Evolutionary conservation across 1,140 invertebrate species (phyloP).

Genomic region (Drosophila tristis): DNA sequence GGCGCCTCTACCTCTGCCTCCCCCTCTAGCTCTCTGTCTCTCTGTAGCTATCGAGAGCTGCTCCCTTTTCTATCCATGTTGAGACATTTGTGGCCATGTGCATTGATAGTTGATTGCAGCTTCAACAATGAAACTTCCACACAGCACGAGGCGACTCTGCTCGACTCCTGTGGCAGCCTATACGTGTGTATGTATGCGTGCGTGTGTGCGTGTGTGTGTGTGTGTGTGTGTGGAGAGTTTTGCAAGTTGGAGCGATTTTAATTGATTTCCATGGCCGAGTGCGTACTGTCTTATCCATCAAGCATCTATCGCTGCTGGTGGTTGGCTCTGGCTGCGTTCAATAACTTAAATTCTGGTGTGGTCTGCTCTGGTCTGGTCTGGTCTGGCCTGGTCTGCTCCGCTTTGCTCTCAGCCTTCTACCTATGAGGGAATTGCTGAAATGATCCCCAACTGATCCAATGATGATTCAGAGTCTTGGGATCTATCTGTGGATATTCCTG

Average conservation of each 20-base stretch:
- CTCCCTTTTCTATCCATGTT: conserved; percentile 2
- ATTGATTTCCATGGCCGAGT: conserved; percentile 83
- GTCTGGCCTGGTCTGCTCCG: no score
- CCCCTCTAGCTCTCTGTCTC: neutral
- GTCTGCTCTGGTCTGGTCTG: no score
- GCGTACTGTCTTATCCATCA: conserved; percentile 74
- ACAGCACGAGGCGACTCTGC: conserved; percentile 38
- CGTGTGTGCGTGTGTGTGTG: no score
- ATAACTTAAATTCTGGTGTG: no score
- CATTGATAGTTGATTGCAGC: conserved; percentile 77
- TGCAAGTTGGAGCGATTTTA: conserved; percentile 75
- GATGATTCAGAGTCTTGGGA: no score
- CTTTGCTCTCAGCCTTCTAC: no score
- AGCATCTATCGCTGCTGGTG: conserved; percentile 35
- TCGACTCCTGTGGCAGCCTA: neutral
- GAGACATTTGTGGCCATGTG: conserved; percentile 54
- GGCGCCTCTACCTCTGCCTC: neutral
- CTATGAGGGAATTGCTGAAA: no score
- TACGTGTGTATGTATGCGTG: conserved; percentile 10
- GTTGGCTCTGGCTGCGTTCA: no score
- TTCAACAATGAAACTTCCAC: conserved; percentile 39
- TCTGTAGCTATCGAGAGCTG: no score
- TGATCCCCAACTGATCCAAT: no score
- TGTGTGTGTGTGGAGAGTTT: conserved; percentile 39
- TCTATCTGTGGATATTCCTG: no score